Base-by-base conservation (phyloP, 2,113 vertebrate species). In the Hipposideros armiger region DNA sequence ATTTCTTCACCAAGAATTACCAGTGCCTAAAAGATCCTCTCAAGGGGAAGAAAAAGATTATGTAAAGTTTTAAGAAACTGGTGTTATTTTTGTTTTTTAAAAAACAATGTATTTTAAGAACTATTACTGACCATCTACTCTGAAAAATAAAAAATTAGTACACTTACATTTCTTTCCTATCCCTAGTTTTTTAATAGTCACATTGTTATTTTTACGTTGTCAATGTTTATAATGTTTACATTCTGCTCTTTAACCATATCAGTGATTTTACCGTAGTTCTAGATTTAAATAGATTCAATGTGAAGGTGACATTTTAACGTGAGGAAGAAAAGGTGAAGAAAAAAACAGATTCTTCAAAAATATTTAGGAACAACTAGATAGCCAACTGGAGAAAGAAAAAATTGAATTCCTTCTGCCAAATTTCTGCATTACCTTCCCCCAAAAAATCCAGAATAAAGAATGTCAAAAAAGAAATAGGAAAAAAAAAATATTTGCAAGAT, bases 1-100 rank as follows among this genome's bases (percentile, higher is more conserved):
- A 91, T 90, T 96, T 87, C 40, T 92, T 92, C 42, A 90, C 14
- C 40, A 93, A 86, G 54, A 87, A 11, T 80, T 93, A 62, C 42
- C 42, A 87, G 36, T 30, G 92, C n/a, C 47, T 76, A 60, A 95
- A 78, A 70, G 36, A 72, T 13, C 32, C 7, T 70, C 14, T 87
- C 72, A 83, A 81, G 50, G 11, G 5, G 20, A 28, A 64, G 40
- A 84, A 70, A 67, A 91, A 76, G 1, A 74, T 67, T 47, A 58
- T 32, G 8, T 74, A 91, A 80, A 54, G 3, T 20, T 89, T 72
- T 78, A 60, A 28, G 16, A 69, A 6, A 89, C 4, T 50, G 28
- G 9, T 82, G 11, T 82, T 66, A 81, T 5, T 58, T 86, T 66
- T 45, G 67, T 56, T 73, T 19, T 50, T 15, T 69, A 54, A 85